phyloP scores from a whole-genome alignment of 2,888 invertebrate species.

The Venustoraphidia nigricollis region DNA sequence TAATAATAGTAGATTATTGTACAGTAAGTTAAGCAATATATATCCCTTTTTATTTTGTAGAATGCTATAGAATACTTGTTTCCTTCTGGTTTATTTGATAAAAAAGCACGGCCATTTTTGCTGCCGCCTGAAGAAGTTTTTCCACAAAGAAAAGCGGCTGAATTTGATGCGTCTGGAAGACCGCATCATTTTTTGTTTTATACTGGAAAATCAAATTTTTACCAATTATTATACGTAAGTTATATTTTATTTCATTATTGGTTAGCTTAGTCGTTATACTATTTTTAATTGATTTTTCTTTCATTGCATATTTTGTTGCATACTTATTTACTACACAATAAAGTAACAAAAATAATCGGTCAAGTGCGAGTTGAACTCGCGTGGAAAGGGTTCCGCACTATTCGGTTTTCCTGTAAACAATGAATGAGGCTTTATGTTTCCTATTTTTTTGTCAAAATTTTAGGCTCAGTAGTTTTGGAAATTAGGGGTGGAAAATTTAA shows the following conservation, averaged over 20 bases:
- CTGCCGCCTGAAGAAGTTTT: constrained; percentile 78
- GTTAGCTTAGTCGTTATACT: neutral
- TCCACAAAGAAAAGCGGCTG: constrained; percentile 68
- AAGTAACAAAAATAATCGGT: neutral
- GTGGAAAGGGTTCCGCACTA: too few species aligned
- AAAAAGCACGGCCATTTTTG: constrained; percentile 77
- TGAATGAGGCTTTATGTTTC: too few species aligned
- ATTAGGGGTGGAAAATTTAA: too few species aligned
- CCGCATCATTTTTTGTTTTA: constrained; percentile 88
- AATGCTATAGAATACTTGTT: constrained; percentile 86
- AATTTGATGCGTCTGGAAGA: constrained; percentile 80
- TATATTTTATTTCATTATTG: neutral
- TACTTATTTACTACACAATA: too few species aligned
- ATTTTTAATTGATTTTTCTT: constrained; percentile 3
- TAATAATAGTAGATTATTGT: too few species aligned
- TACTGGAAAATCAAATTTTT: constrained; percentile 76
- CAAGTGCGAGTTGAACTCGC: too few species aligned
- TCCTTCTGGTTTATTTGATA: constrained; percentile 83
- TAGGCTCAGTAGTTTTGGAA: too few species aligned
- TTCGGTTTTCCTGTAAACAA: too few species aligned
- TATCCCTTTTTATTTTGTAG: constrained; percentile 30
- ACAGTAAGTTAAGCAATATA: neutral
- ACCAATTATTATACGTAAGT: constrained; percentile 64
- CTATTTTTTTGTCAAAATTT: too few species aligned
- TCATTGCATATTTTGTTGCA: neutral